Evolutionary conservation across 2,888 invertebrate genomes (phyloP).

Genomic region (Bembecia ichneumoniformis): DNA sequence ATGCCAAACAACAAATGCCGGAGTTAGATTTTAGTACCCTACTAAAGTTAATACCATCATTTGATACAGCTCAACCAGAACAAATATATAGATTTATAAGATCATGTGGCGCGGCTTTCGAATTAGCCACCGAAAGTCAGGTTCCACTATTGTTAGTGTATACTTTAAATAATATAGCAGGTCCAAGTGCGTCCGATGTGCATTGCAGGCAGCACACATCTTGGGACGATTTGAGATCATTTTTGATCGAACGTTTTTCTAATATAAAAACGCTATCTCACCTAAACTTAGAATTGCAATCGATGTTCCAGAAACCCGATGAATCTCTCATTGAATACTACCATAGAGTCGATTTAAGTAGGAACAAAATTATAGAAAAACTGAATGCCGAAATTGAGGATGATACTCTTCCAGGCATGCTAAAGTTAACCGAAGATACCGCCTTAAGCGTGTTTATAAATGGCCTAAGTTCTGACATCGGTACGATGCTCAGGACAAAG

Average conservation of each 20-base stretch:
- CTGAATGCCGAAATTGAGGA: too few relatives aligned
- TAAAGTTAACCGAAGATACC: conserved; percentile 14
- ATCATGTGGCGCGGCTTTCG: conserved; percentile 1
- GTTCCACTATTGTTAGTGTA: too few relatives aligned
- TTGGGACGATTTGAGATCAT: conserved; percentile 1
- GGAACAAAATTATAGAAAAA: too few relatives aligned
- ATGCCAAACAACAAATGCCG: background rate
- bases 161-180: conserved; percentile 1
- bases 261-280: conserved; percentile 4
- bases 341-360: too few relatives aligned
- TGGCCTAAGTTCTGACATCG: conserved; percentile 16
- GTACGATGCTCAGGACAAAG: conserved; percentile 16
- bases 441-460: conserved; percentile 20
- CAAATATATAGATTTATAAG: conserved; percentile 4
- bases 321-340: too few relatives aligned
- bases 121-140: too few relatives aligned
- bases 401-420: conserved; percentile 12
- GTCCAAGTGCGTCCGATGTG: background rate
- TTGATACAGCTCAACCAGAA: background rate
- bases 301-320: too few relatives aligned
- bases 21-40: background rate
- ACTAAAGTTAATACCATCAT: background rate
- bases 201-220: background rate
- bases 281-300: too few relatives aligned
- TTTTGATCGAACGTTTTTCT: conserved; percentile 3